These are phyloP conservation scores for Mesorhabditis belari DNA, from an alignment of 2,888 invertebrate species.

Conservation along the genomic window DNA sequence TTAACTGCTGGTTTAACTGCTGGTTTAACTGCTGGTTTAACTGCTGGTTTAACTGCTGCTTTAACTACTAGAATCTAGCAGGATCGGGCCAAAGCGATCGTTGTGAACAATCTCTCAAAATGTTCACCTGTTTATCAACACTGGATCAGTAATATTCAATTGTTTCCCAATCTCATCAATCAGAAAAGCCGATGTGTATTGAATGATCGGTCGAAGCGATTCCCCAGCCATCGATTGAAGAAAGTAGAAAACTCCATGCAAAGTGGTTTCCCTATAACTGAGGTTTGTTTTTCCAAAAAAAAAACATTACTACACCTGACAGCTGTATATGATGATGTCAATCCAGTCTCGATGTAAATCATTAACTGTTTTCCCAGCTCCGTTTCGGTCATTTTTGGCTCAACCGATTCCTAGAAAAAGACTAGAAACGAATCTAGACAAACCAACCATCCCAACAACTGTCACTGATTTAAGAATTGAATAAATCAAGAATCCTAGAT, in stretches of 20 bases:
- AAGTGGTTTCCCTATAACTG: constrained; percentile 15
- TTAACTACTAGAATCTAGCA: too few species aligned
- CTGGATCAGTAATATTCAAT: not conserved
- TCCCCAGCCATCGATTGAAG: constrained; percentile 40
- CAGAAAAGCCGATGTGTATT: constrained; percentile 9
- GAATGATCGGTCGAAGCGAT: constrained; percentile 8
- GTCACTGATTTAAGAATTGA: constrained; percentile 37
- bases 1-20: too few species aligned
- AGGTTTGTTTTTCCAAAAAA: too few species aligned
- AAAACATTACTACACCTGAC: too few species aligned
- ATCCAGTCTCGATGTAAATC: not conserved
- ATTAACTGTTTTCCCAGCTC: constrained; percentile 2
- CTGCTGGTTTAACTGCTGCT: too few species aligned
- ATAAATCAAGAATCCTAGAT: constrained; percentile 21
- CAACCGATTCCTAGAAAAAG: constrained; percentile 5
- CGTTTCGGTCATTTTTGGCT: not conserved
- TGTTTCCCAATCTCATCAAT: not conserved
- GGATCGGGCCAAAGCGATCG: too few species aligned
- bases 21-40: too few species aligned
- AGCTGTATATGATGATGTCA: not conserved
- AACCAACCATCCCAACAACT: constrained; percentile 28
- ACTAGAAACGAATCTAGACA: not conserved
- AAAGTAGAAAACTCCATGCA: constrained; percentile 38
- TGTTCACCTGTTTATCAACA: not conserved
- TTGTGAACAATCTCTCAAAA: too few species aligned